Base-by-base conservation (phyloP, 2,797 vertebrate genomes). In the Varecia variegata region DNA sequence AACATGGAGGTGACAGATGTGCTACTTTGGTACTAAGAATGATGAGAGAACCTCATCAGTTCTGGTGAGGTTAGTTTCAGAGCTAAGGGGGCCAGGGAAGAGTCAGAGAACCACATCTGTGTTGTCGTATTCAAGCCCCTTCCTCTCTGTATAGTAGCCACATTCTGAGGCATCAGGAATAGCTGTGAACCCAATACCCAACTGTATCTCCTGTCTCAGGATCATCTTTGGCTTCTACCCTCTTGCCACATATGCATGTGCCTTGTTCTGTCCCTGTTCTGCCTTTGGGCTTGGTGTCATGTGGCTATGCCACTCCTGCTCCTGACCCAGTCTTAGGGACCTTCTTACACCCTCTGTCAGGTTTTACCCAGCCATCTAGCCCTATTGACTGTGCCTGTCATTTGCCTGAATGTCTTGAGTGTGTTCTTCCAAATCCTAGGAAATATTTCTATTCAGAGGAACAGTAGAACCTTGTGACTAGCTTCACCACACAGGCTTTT, bases 381-480 rank as follows among this genome's bases (percentile, higher is more conserved):
- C 32, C 20, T 32, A n/a, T n/a, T 47, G 54, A 60, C 85, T 81
- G 25, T 85, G 14, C 65, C 43, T 81, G 20, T 86, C 47, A 56
- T 90, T 90, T 70, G 30, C 45, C 62, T 71, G 13, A 3, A 71
- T 76, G 38, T 88, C 77, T 52, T 77, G 21, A 7, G 60, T 43
- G 1, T 86, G 18, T 93, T 88, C 56, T 83, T 76, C 47, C 7
- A 77, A 62, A n/a, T 60, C 40, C 70, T 86, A 81, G 60, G 80
- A 70, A 68, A 40, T 80, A 70, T 58, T 88, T 79, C 54, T 95
- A 40, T 70, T 77, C 3, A 43, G 84, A 95, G 74, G 27, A 88
- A 47, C 67, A 79, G 12, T 43, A 58, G 71, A 40, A 65, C 67
- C 45, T 79, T 70, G 65, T 81, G 23, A 89, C 56, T 45, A 76